Base-by-base conservation (phyloP, 2,888 invertebrate species). In the Chrysolina haemoptera region DNA sequence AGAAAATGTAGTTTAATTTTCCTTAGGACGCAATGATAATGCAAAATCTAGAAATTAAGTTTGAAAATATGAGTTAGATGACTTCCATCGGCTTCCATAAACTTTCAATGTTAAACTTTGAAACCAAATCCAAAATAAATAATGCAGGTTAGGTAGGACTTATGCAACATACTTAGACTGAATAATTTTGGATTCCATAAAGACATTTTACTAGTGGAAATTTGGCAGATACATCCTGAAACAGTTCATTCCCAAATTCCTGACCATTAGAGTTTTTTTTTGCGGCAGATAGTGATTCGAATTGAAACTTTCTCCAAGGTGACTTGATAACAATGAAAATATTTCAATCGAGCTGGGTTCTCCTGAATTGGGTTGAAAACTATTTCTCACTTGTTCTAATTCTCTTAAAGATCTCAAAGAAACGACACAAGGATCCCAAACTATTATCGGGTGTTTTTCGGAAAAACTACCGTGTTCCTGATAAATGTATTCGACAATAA, bases 401-500 rank as follows among this genome's bases (percentile, higher is more conserved):
- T 35, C 35, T 59, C 5, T 59, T 59, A 14, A 59, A 27, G 59
- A 59, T 59, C 27, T 59, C 59, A 1, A 59, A 27, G 27, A 59
- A 59, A 59, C 35, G 59, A 14, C n/a, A 59, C 16, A 59, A 59
- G 59, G 4, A 1, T 11, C 35, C 35, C 27, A 59, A 59, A 59
- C n/a, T 27, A 8, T 14, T 3, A 1, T 35, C 14, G 9, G 14
- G 59, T 35, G n/a, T 59, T 27, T 59, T 59, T 6, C 22, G 18
- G 20, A 18, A 20, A 55, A 12, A 55, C 18, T 2, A 18, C 18
- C 41, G 10, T 11, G 53, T 48, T 20, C 35, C 40, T 40, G 27
- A 35, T 67, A 53, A 20, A 67, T 67, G 67, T 67, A 67, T 67
- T 67, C 67, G 11, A 18, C 67, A 27, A 53, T 50, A 67, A 67